Conservation (phyloP, 1,140 invertebrate species). For the Drosophila paulistorum region DNA sequence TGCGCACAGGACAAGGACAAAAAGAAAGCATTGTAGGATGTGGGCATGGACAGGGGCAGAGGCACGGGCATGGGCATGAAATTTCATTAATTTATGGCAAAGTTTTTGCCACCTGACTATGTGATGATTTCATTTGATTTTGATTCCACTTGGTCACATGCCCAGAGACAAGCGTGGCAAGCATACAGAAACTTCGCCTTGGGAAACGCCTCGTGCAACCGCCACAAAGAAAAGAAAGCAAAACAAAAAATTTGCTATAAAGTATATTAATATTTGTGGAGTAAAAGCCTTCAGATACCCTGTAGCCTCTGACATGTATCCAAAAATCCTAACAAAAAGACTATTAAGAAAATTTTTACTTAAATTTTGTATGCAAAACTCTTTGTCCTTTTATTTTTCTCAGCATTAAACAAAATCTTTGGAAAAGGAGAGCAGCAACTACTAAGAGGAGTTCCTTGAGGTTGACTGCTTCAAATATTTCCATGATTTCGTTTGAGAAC, state of each 20-base stretch:
- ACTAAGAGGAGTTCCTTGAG: too few species aligned
- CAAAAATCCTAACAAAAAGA: too few species aligned
- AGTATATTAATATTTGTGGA: too few species aligned
- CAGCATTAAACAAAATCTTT: too few species aligned
- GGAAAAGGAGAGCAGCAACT: too few species aligned
- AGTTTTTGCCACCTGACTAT: slow-evolving; percentile 39
- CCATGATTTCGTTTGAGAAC: too few species aligned
- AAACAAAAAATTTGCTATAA: not conserved
- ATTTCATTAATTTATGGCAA: slow-evolving; percentile 69
- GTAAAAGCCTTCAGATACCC: too few species aligned
- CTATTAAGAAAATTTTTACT: too few species aligned
- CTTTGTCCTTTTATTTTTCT: too few species aligned
- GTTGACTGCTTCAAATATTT: too few species aligned
- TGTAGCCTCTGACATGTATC: too few species aligned
- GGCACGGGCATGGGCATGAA: slow-evolving; percentile 30
- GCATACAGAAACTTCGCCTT: not conserved
- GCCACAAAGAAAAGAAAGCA: not conserved
- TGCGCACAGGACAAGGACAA: slow-evolving; percentile 37
- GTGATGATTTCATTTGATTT: slow-evolving; percentile 53
- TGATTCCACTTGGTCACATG: slow-evolving; percentile 11
- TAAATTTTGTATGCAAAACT: too few species aligned
- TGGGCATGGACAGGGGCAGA: not conserved
- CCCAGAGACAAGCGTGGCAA: slow-evolving; percentile 3
- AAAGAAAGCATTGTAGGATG: not conserved
- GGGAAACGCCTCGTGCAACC: not conserved